Evolutionary conservation across 2,797 vertebrate species (phyloP), one percentile per base, ranked within the genome.

Genomic region (Chrosomus eos): DNA sequence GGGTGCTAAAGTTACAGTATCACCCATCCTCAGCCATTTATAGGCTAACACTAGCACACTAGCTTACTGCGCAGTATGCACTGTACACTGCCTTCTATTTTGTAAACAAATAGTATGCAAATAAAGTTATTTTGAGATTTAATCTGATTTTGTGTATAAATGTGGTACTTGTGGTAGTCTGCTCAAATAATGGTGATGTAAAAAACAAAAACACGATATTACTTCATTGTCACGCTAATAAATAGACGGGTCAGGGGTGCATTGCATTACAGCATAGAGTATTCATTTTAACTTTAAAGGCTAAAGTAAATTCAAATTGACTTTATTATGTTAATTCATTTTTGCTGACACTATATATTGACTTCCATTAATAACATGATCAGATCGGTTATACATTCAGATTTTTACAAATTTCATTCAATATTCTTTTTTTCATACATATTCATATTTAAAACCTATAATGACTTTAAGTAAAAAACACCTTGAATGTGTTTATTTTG

Each of bases 101-200:
- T 83, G 53, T 45, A 11, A 68, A 21, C 55, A 51, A 51, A 76
- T 83, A 75, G 28, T 38, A 53, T 67, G 14, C 31, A 31, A 67
- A 80, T 80, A 80, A 80, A 68, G 28, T 67, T 68, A 18, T 68
- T 67, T 26, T 80, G 28, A 51, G 45, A 80, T 67, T 48, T 31
- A 62, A 78, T 40, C 58, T 3, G 43, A 28, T 67, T 66, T 5
- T 80, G 43, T 77, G 75, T 43, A 28, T 28, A 40, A 45, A 45
- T 80, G 21, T 64, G 75, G 3, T 58, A 38, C 9, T 28, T 72
- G 68, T 71, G 70, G 48, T 21, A 53, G 28, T 40, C 33, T 38
- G 33, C 10, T 36, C 19, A 55, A 75, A 55, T 36, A 36, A 75
- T n/a, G 43, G 18, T 21, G 26, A 3, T 73, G 26, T 3, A 21